Evolutionary conservation across 2,113 vertebrate genomes (phyloP).

Genomic region (Hymenochirus boettgeri): DNA sequence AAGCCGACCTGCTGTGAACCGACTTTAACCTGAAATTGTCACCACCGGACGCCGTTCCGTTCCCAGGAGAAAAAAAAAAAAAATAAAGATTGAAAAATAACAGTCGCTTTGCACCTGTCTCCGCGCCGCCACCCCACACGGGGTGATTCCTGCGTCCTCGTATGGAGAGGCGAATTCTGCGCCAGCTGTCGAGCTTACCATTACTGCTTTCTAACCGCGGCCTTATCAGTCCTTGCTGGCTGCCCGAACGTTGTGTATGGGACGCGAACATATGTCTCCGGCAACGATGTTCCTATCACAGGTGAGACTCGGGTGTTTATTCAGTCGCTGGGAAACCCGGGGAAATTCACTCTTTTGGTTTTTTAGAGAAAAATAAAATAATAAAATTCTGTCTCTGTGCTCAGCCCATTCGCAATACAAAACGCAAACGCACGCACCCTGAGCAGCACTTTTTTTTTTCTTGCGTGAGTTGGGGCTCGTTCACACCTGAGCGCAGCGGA

Average conservation of each 20-base stretch:
- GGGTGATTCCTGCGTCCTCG: neutral
- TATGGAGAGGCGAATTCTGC: neutral
- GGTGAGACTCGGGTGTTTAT: neutral
- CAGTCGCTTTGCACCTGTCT: neutral
- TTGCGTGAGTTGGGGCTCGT: too few relatives aligned
- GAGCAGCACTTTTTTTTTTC: too few relatives aligned
- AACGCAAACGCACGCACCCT: too few relatives aligned
- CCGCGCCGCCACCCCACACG: neutral
- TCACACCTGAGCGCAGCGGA: too few relatives aligned
- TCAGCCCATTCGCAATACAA: too few relatives aligned
- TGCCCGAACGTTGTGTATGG: neutral
- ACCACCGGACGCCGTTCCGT: neutral
- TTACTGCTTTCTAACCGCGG: constrained; percentile 5
- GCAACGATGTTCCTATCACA: neutral
- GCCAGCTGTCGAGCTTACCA: neutral
- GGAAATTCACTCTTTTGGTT: neutral
- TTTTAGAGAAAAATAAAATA: too few relatives aligned
- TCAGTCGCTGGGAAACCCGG: neutral
- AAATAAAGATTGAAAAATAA: too few relatives aligned
- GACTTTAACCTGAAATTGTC: constrained; percentile 7
- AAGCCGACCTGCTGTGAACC: constrained; percentile 2
- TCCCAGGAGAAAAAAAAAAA: too few relatives aligned
- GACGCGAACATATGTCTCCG: neutral
- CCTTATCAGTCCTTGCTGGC: neutral
- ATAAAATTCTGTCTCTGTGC: too few relatives aligned